Evolutionary conservation across 2,888 invertebrate species (phyloP), one percentile per base, ranked within the genome.

Genomic region (Pseudolycoriella hygida): DNA sequence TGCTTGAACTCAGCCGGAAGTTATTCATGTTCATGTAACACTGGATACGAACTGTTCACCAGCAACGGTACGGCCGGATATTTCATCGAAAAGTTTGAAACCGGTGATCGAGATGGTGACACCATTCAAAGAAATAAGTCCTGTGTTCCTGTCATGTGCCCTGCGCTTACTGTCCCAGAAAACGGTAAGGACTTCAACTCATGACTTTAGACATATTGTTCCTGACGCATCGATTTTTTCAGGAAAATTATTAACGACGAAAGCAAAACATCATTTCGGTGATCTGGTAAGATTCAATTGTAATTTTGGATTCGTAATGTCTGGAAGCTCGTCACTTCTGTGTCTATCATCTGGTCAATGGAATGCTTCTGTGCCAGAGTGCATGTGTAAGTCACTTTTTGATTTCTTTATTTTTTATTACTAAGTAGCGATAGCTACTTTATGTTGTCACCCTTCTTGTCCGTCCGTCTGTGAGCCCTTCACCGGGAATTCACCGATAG

Each of bases 321-420:
- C 82, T 48, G 94, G 94, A 43, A 81, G 85, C 43, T 76, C 87
- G 1, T 78, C 85, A 4, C 68, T 96, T 15, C 71, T 86, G 45
- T 97, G 96, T 62, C 80, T 85, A 2, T 84, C 87, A 3, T 82
- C 80, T 59, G 96, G 96, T 42, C 76, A 73, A 30, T 97, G 96
- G 97, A 92, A 93, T 60, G 90, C 90, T 53, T 80, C 88, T 4
- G 77, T 83, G 38, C 96, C 97, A 3, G 83, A 84, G 64, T 97
- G 96, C 66, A 80, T 86, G 71, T 88, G 92, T 92, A 72, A 76
- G 80, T 70, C 25, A 15, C 17, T n/a, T n/a, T n/a, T n/a, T n/a
- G n/a, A n/a, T n/a, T n/a, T n/a, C n/a, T n/a, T n/a, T n/a, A 5
- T 37, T 44, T 44, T 11, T 42, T 17, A 6, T 17, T 39, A 17